phyloP scores from a whole-genome alignment of 2,113 vertebrate genomes.

The Pseudolaguvia tuberculata region DNA sequence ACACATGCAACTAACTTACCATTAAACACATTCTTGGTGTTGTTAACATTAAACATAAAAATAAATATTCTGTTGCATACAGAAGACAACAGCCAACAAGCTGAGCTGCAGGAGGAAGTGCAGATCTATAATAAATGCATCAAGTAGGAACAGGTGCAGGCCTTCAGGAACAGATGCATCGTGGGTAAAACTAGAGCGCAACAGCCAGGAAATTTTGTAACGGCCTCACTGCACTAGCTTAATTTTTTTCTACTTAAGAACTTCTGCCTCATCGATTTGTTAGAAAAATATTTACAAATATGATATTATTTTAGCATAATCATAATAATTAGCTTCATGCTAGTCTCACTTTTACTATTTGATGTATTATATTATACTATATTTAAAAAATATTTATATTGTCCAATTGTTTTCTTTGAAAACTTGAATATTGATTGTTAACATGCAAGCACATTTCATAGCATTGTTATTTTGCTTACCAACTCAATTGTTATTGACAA shows the following conservation, averaged over 20 bases:
- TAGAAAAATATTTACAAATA: no score
- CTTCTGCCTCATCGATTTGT: no score
- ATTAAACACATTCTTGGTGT: no score
- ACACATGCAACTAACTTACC: no score
- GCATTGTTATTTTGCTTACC: no score
- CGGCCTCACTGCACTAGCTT: background rate
- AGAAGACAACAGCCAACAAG: background rate
- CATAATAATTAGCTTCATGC: background rate
- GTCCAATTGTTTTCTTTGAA: no score
- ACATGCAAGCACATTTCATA: no score
- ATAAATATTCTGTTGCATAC: background rate
- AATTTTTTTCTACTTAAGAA: background rate
- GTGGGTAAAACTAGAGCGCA: background rate
- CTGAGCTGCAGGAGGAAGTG: background rate
- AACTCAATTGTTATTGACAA: no score
- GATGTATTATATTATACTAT: no score
- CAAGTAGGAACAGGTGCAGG: constrained; percentile 9
- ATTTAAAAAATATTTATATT: no score
- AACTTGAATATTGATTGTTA: no score
- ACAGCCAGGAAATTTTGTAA: background rate
- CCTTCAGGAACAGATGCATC: background rate
- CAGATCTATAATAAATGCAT: background rate
- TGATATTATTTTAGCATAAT: background rate
- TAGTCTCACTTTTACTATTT: background rate
- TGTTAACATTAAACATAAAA: background rate